Evolutionary conservation across 2,113 vertebrate genomes (phyloP), one percentile per base, ranked within the genome.

Genomic region (Pao palembangensis): DNA sequence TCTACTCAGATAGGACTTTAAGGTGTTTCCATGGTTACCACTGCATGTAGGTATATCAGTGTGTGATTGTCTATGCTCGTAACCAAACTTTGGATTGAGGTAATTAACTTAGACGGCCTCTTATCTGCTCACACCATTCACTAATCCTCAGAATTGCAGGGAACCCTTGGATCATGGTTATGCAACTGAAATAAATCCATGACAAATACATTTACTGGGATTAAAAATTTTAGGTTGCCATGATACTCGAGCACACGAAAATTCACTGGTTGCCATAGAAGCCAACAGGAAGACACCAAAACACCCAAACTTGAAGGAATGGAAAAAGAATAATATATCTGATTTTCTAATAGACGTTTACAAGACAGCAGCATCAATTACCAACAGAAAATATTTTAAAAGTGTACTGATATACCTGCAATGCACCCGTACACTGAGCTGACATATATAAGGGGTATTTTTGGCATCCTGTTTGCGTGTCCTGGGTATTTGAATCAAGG

Each of bases 361-460:
- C 34, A 11, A 11, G 34, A 10, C 34, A 38, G 34, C 34, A 38
- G 34, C 34, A 38, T 38, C 10, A 10, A 38, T 38, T 38, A 38
- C 10, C 16, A 6, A 17, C 15, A 47, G n/a, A 16, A n/a, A 17
- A 47, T 5, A 47, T n/a, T 47, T 16, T 47, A 17, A 10, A 16
- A 17, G 44, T 18, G 46, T 11, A 52, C 19, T 48, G 31, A 59
- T 58, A 11, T 7, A 48, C 17, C 38, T 23, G 20, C 7, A 34
- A 28, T 21, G 14, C 19, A 5, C 56, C 46, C 57, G 52, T 17
- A 16, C 50, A 50, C 51, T 52, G 25, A 51, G 57, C 56, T 85
- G 81, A 68, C 83, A 81, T 61, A 80, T 51, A 64, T 79, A 62
- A 19, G 52, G 28, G 65, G 56, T 85, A 83, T 82, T 85, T 82